These are phyloP conservation scores for Poeciliopsis prolifica DNA, from an alignment of 2,113 vertebrate genomes.

Conservation along the genomic window DNA sequence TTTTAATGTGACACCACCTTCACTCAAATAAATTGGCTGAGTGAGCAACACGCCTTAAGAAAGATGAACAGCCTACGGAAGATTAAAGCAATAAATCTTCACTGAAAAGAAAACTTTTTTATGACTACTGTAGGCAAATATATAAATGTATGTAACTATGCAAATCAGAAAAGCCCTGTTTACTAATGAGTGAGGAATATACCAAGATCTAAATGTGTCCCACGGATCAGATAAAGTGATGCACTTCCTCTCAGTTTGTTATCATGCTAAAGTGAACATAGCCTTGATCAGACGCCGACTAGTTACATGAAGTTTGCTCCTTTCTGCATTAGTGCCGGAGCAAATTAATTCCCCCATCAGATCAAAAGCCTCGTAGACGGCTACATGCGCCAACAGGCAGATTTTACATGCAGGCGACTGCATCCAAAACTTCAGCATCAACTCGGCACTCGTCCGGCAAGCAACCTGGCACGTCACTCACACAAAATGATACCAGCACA, in stretches of 20 bases:
- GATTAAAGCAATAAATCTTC: conserved; percentile 28
- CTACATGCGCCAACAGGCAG: conserved; percentile 47
- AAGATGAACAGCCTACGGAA: conserved; percentile 43
- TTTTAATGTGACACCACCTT: conserved; percentile 7
- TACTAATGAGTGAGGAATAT: conserved; percentile 9
- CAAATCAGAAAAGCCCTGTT: conserved; percentile 18
- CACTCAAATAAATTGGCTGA: conserved; percentile 22
- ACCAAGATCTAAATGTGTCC: conserved; percentile 1
- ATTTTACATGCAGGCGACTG: conserved; percentile 49
- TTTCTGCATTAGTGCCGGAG: conserved; percentile 63
- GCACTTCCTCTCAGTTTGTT: conserved; percentile 44
- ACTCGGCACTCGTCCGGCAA: conserved; percentile 7
- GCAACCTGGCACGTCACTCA: conserved; percentile 43
- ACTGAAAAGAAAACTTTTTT: conserved; percentile 23
- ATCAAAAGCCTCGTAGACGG: conserved; percentile 65
- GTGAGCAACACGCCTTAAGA: conserved; percentile 35
- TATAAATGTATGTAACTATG: conserved; percentile 24
- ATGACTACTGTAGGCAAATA: conserved; percentile 19
- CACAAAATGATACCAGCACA: conserved; percentile 42
- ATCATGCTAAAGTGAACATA: conserved; percentile 60
- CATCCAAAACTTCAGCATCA: conserved; percentile 32
- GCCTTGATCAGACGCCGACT: conserved; percentile 55
- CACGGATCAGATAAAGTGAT: conserved; percentile 26
- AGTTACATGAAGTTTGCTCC: conserved; percentile 57
- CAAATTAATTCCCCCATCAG: conserved; percentile 68